Percentiles rank a stretch among this genome's conserved stretches.
phyloP scores from a whole-genome alignment of 2,888 invertebrate genomes.

The Vanessa cardui region DNA sequence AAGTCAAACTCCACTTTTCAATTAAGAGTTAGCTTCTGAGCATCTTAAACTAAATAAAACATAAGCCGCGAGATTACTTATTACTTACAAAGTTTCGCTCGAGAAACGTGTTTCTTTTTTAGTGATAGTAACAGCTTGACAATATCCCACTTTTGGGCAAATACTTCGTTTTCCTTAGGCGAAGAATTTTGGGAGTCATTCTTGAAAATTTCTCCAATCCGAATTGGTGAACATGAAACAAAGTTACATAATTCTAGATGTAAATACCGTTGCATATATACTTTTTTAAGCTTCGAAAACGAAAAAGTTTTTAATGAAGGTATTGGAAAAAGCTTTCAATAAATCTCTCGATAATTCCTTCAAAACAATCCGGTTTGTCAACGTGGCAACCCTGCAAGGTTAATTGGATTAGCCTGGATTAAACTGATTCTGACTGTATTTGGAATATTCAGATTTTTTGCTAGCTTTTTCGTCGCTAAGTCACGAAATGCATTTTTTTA shows the following conservation, averaged over 20 bases:
- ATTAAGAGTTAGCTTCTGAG: constrained; percentile 10
- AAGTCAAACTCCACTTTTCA: constrained; percentile 13
- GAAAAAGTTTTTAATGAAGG: constrained; percentile 22
- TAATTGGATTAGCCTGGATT: constrained; percentile 10
- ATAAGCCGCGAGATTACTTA: constrained; percentile 1
- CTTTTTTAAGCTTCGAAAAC: neutral
- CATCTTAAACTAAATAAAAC: constrained; percentile 16
- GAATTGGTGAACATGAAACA: no score
- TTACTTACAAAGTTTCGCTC: neutral
- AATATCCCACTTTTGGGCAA: neutral
- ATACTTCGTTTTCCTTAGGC: no score
- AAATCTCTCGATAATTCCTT: constrained; percentile 6
- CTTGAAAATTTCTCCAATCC: no score
- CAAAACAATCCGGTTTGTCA: constrained; percentile 1
- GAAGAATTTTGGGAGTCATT: no score
- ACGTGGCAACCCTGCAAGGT: constrained; percentile 9
- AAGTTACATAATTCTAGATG: neutral
- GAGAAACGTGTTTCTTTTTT: neutral
- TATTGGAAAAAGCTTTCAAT: constrained; percentile 27
- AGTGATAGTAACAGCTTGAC: neutral
- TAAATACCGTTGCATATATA: neutral
- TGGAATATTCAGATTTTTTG: neutral
- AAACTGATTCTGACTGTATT: neutral
- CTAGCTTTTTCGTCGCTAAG: neutral
- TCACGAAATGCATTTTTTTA: neutral